Conservation (phyloP, 2,797 vertebrate species). For the Limosa lapponica region DNA sequence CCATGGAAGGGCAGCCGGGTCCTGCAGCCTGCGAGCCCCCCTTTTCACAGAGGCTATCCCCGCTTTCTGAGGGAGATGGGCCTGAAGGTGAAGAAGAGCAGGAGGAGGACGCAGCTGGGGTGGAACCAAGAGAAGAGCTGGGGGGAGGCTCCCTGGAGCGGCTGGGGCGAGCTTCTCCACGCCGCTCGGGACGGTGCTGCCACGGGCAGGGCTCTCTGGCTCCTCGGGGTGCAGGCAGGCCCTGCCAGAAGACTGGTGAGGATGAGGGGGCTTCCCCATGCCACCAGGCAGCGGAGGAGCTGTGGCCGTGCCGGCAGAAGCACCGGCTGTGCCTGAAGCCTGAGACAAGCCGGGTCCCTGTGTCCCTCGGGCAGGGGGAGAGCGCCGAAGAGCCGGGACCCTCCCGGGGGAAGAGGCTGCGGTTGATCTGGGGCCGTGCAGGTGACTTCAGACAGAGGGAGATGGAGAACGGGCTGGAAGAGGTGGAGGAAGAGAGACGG, state of each 20-base stretch:
- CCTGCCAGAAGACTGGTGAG: not conserved
- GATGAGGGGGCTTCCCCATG: fast-evolving
- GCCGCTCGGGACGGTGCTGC: not conserved
- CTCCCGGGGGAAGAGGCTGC: not conserved
- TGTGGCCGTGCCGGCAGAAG: not conserved
- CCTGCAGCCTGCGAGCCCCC: not conserved
- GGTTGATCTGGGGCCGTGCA: not conserved
- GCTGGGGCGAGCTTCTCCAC: not conserved
- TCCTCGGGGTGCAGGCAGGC: not conserved
- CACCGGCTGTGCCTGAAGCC: not conserved
- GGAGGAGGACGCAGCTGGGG: not conserved
- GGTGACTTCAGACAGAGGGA: not conserved
- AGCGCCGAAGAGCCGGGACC: not conserved
- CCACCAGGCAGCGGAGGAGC: not conserved
- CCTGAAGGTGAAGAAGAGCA: not conserved
- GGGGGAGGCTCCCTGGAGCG: not conserved
- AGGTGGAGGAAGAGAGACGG: not conserved
- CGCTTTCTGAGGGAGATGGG: not conserved
- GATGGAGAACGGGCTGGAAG: not conserved
- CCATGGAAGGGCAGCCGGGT: not conserved
- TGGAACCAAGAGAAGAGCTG: fast-evolving
- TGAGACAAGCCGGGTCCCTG: fast-evolving
- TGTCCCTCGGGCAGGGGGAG: not conserved
- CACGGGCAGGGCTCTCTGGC: fast-evolving
- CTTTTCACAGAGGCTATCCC: not conserved